A percentile compares a stretch with the other conserved stretches of the same genome.
Conservation (phyloP, 2,888 invertebrate genomes). For the Dusona sp. region DNA sequence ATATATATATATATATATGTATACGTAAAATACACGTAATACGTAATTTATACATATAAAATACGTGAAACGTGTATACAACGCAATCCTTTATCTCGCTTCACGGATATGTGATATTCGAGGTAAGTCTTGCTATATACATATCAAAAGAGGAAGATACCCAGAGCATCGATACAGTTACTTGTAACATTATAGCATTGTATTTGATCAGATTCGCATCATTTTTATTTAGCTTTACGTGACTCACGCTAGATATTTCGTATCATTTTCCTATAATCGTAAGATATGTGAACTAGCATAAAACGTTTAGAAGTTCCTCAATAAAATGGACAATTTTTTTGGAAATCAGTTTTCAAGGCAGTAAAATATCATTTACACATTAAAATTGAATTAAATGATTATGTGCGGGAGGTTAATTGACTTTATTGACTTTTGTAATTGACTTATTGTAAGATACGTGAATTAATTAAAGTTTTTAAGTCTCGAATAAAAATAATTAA, state of each 20-base stretch:
- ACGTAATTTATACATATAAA: no score
- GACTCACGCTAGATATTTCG: conserved; percentile 50
- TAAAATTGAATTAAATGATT: background rate
- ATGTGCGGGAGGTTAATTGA: background rate
- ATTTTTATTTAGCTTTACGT: conserved; percentile 43
- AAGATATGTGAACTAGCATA: conserved; percentile 3
- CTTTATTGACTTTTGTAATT: background rate
- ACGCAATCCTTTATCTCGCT: conserved; percentile 66
- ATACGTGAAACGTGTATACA: conserved; percentile 52
- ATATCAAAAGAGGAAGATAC: conserved; percentile 23
- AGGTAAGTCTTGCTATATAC: conserved; percentile 24
- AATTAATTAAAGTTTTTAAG: no score
- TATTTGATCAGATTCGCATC: conserved; percentile 54
- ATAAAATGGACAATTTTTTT: background rate
- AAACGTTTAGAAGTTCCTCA: background rate
- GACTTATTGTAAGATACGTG: background rate
- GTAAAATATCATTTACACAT: background rate
- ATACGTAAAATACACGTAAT: no score
- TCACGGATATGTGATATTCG: conserved; percentile 57
- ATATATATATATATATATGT: no score
- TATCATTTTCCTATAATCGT: conserved; percentile 42
- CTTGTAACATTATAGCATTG: conserved; percentile 39
- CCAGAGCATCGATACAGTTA: conserved; percentile 46
- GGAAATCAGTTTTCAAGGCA: background rate
- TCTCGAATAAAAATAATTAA: no score